phyloP scores from a whole-genome alignment of 2,797 vertebrate species.

The Sciaenops ocellatus region DNA sequence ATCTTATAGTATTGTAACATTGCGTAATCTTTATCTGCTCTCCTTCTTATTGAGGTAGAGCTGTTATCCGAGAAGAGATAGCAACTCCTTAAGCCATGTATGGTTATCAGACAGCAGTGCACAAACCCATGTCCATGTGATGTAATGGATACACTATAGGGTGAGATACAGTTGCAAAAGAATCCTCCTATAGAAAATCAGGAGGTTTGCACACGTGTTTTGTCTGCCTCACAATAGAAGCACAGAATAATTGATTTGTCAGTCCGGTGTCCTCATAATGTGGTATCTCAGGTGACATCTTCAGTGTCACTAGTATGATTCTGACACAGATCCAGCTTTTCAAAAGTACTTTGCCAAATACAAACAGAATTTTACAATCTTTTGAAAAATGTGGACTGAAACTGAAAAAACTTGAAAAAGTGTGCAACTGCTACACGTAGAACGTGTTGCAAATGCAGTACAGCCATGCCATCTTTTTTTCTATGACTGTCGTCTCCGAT shows the following conservation, averaged over 20 bases:
- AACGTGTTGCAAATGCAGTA: neutral
- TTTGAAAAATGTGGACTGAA: too few species aligned
- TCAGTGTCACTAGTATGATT: conserved; percentile 3
- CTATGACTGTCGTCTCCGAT: conserved; percentile 28
- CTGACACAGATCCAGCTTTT: neutral
- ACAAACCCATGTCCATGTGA: neutral
- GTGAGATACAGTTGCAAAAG: neutral
- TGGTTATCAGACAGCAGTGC: conserved; percentile 37
- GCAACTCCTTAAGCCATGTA: conserved; percentile 18
- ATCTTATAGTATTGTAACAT: conserved; percentile 28
- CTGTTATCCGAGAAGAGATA: conserved; percentile 34
- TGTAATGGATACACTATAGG: neutral
- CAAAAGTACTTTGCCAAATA: conserved; percentile 5
- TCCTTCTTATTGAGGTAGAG: conserved; percentile 20
- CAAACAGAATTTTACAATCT: conserved; percentile 3
- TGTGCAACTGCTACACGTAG: neutral
- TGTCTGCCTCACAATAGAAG: neutral
- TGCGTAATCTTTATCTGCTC: conserved; percentile 36
- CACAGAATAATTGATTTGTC: conserved; percentile 5
- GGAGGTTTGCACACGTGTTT: neutral
- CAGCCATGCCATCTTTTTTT: conserved; percentile 3
- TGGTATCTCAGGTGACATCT: conserved; percentile 13
- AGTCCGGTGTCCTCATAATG: neutral
- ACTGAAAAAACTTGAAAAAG: neutral
- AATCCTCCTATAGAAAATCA: conserved; percentile 15